Conservation (phyloP, 2,888 invertebrate genomes). For the Doris montereyensis region DNA sequence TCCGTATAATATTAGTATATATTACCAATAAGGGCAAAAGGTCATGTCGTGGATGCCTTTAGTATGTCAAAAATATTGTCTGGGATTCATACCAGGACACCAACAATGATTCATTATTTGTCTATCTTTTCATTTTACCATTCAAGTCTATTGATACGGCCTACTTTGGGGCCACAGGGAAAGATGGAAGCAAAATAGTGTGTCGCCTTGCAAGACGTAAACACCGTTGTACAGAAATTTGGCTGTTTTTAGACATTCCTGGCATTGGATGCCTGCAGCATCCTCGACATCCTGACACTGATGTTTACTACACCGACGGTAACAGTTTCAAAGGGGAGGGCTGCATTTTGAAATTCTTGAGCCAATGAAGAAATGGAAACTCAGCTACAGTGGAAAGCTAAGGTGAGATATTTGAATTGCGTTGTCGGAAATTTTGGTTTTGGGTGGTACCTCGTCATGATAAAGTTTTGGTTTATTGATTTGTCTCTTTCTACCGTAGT, state of each 20-base stretch:
- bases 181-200: slow-evolving; percentile 76
- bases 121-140: slow-evolving; percentile 6
- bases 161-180: slow-evolving; percentile 75
- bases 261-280: slow-evolving; percentile 74
- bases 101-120: not conserved
- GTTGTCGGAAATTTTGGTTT: no score
- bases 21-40: no score
- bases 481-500: no score
- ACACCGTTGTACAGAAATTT: slow-evolving; percentile 76
- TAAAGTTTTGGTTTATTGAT: no score
- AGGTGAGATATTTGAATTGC: no score
- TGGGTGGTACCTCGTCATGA: no score
- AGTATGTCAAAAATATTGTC: no score
- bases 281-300: slow-evolving; percentile 77
- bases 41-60: no score
- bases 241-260: slow-evolving; percentile 75
- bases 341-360: slow-evolving; percentile 79
- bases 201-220: slow-evolving; percentile 76
- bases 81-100: no score
- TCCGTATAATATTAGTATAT: no score
- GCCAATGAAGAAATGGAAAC: slow-evolving; percentile 78
- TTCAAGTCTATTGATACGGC: slow-evolving; percentile 73
- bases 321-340: slow-evolving; percentile 64
- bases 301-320: slow-evolving; percentile 69
- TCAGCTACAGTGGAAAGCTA: slow-evolving; percentile 82